Conservation (phyloP, 2,888 invertebrate species). For the Pachydiplax longipennis region DNA sequence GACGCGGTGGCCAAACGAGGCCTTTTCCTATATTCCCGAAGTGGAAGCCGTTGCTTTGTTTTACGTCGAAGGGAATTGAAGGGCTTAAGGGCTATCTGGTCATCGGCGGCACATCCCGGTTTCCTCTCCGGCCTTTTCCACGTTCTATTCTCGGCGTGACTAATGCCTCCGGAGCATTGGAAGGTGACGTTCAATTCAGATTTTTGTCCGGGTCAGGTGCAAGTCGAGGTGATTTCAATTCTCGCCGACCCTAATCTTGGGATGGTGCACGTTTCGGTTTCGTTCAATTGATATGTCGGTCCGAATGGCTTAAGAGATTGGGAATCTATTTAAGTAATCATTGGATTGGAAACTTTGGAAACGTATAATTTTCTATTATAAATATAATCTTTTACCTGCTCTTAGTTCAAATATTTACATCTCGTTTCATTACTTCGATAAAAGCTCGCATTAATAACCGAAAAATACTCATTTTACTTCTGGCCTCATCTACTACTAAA, state of each 20-base stretch:
- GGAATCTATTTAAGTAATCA: no score
- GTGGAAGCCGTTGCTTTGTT: not conserved
- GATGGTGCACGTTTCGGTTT: no score
- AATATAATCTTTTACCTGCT: no score
- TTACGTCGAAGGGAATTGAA: not conserved
- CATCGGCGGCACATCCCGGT: not conserved
- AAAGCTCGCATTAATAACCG: no score
- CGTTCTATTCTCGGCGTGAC: not conserved
- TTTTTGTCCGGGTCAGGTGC: not conserved
- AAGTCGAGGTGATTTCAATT: not conserved
- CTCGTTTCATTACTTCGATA: no score
- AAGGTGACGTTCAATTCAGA: not conserved
- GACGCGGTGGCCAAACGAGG: not conserved
- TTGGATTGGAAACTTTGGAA: no score
- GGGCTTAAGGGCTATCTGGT: not conserved
- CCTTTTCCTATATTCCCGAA: not conserved
- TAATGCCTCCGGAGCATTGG: not conserved
- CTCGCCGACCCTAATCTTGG: not conserved
- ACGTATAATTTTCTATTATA: no score
- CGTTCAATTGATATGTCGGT: no score
- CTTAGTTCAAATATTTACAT: no score
- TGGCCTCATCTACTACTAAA: no score
- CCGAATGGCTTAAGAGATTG: no score
- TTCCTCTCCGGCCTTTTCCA: not conserved
- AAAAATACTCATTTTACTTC: no score